These are phyloP conservation scores for Drosophila lacteicornis DNA, from an alignment of 1,140 invertebrate species.

Conservation along the genomic window DNA sequence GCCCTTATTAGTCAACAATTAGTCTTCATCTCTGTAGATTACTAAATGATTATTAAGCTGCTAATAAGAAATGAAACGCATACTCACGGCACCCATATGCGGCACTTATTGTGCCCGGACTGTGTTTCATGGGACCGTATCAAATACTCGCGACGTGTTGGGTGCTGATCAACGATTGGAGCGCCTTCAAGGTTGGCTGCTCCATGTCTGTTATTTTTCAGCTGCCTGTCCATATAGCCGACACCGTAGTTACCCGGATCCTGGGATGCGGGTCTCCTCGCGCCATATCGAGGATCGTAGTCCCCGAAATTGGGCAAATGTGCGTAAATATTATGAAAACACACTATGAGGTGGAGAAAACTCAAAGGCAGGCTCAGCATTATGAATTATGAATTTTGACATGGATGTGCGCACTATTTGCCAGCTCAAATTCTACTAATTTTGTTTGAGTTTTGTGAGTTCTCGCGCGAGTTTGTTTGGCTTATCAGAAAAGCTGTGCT, in stretches of 20 bases:
- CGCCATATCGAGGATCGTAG: constrained; percentile 40
- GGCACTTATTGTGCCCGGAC: constrained; percentile 57
- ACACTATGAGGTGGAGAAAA: constrained; percentile 18
- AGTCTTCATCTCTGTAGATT: not conserved
- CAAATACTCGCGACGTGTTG: constrained; percentile 52
- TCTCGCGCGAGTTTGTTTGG: not conserved
- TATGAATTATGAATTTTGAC: not conserved
- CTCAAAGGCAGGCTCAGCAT: constrained; percentile 34
- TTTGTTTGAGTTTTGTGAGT: constrained; percentile 17
- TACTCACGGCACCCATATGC: constrained; percentile 80
- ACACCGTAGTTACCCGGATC: constrained; percentile 16
- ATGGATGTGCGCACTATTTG: constrained; percentile 40
- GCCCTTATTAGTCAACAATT: no score
- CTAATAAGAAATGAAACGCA: not conserved
- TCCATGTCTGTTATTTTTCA: constrained; percentile 35
- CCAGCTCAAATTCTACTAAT: constrained; percentile 63
- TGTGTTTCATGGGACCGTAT: constrained; percentile 53
- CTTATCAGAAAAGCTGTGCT: constrained; percentile 61
- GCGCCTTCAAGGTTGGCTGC: constrained; percentile 18
- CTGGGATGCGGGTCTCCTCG: constrained; percentile 10
- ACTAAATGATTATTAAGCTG: not conserved
- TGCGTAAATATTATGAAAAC: constrained; percentile 12
- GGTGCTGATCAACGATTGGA: constrained; percentile 1
- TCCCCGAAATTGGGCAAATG: constrained; percentile 43
- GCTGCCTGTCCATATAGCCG: constrained; percentile 25